These are phyloP conservation scores for Ptychoptera contaminata DNA, from an alignment of 2,888 invertebrate genomes.

Conservation along the genomic window DNA sequence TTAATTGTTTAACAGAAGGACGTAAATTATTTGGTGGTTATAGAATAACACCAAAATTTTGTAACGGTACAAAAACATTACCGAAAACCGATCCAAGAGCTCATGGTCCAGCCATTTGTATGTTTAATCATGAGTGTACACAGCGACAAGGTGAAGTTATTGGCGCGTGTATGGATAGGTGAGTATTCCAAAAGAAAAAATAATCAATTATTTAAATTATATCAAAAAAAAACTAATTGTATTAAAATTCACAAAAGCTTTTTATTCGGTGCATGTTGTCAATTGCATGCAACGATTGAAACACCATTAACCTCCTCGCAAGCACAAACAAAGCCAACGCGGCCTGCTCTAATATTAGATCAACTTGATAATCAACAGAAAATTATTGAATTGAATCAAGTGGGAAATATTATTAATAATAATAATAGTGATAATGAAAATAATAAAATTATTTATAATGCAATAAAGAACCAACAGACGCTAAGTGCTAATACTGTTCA, in stretches of 20 bases:
- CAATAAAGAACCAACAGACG: neutral
- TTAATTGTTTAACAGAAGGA: conserved; percentile 23
- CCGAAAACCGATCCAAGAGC: conserved; percentile 36
- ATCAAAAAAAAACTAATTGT: neutral
- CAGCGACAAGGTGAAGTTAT: conserved; percentile 68
- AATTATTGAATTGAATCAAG: neutral
- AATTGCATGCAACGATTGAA: conserved; percentile 40
- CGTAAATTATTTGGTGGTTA: conserved; percentile 74
- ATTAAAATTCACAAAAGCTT: conserved; percentile 28
- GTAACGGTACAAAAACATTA: conserved; percentile 52
- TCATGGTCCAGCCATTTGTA: conserved; percentile 67
- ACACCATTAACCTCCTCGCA: conserved; percentile 21
- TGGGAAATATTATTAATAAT: conserved; percentile 1
- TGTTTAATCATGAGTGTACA: conserved; percentile 84
- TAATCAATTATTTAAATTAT: neutral
- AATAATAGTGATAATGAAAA: neutral
- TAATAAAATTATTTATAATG: neutral
- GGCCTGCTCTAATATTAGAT: conserved; percentile 16
- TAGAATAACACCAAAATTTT: conserved; percentile 67
- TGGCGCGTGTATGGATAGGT: conserved; percentile 80
- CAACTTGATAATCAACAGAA: conserved; percentile 15
- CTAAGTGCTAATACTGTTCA: neutral
- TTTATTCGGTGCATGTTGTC: conserved; percentile 83
- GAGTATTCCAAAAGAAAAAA: neutral
- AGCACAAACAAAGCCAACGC: conserved; percentile 18